Evolutionary conservation across 2,888 invertebrate genomes (phyloP).

Genomic region (Agrenia bidenticulata): DNA sequence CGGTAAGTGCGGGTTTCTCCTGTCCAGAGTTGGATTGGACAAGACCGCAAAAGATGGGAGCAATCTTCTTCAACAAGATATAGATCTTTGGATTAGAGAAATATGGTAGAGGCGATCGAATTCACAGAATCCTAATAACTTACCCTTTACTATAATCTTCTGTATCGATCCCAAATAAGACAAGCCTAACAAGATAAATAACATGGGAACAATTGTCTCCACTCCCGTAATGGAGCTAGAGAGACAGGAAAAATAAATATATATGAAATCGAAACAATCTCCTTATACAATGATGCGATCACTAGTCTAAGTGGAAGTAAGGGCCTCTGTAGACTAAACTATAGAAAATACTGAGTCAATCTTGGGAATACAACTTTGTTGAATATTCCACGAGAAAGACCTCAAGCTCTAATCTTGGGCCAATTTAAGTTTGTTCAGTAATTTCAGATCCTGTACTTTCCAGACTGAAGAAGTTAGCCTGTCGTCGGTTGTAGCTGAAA

Average conservation of each 20-base stretch:
- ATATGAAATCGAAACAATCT: too few relatives aligned
- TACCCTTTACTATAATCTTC: not conserved
- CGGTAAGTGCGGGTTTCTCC: not conserved
- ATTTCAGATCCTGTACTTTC: not conserved
- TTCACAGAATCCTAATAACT: constrained; percentile 5
- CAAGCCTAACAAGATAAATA: too few relatives aligned
- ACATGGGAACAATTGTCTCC: not conserved
- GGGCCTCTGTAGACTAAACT: too few relatives aligned
- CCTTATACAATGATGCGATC: too few relatives aligned
- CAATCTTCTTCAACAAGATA: not conserved
- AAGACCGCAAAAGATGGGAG: too few relatives aligned
- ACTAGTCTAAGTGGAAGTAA: too few relatives aligned
- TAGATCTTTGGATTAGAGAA: not conserved
- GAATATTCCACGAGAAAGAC: not conserved
- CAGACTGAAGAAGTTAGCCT: not conserved
- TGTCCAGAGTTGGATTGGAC: too few relatives aligned
- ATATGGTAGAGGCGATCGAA: not conserved
- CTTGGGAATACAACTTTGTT: too few relatives aligned
- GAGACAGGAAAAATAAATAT: too few relatives aligned
- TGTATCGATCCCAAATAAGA: constrained; percentile 5
- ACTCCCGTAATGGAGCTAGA: not conserved
- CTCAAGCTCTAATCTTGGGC: constrained; percentile 6
- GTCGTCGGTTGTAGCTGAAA: constrained; percentile 8
- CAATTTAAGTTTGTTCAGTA: constrained; percentile 11
- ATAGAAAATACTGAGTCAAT: too few relatives aligned